Percentiles rank a stretch among this genome's conserved stretches.
Conservation (phyloP, 2,113 vertebrate species). For the Xiphias gladius region DNA sequence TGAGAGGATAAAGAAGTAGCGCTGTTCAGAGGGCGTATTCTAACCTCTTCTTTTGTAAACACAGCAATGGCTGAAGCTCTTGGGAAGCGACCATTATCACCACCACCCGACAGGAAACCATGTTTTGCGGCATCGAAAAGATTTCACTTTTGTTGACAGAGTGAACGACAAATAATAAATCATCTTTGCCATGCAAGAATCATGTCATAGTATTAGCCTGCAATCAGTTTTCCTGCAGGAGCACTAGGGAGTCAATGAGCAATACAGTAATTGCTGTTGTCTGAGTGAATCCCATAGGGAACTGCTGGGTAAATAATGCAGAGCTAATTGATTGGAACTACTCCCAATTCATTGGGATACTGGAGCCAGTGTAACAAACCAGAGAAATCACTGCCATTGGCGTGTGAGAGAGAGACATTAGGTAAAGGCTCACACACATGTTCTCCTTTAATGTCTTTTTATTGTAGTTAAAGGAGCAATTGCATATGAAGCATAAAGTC, state of each 20-base stretch:
- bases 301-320: slow-evolving; percentile 65
- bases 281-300: slow-evolving; percentile 51
- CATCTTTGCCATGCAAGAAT: neutral
- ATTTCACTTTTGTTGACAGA: neutral
- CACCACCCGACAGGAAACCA: no score
- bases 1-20: no score
- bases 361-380: slow-evolving; percentile 49
- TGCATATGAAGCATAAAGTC: neutral
- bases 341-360: slow-evolving; percentile 55
- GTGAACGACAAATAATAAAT: neutral
- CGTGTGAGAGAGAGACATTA: slow-evolving; percentile 4
- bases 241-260: slow-evolving; percentile 26
- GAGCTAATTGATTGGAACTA: slow-evolving; percentile 73
- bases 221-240: slow-evolving; percentile 39
- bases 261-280: slow-evolving; percentile 58
- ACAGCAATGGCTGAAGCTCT: no score
- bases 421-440: neutral
- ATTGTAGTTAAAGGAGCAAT: neutral
- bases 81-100: no score
- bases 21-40: no score
- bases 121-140: no score
- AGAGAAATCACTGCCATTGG: slow-evolving; percentile 11
- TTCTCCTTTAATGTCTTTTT: neutral
- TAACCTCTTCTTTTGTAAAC: no score
- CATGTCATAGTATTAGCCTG: slow-evolving; percentile 16